Evolutionary conservation across 2,797 vertebrate species (phyloP), one percentile per base, ranked within the genome.

Genomic region (Falco peregrinus): DNA sequence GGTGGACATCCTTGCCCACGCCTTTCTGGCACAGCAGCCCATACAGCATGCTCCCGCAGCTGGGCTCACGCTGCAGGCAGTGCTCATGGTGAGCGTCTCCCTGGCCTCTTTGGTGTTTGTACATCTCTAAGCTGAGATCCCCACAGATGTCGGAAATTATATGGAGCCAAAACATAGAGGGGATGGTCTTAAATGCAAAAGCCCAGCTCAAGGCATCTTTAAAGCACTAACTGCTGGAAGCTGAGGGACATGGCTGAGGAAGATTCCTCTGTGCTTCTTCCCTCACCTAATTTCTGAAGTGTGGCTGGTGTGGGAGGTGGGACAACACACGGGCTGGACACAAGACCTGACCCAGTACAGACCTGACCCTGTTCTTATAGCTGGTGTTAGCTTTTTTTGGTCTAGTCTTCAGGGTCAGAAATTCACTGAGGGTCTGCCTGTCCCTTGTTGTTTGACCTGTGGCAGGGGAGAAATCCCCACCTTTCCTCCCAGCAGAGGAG

Each of bases 301-400:
- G 14, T 48, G 56, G 43, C 24, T 57, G 60, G 14, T 26, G 57
- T 3, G 74, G 65, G 77, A 78, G 84, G n/a, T 11, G 19, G 61
- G 33, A 53, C 33, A 51, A 10, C 29, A 37, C 20, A 17, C 10
- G 6, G 26, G 31, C 29, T 41, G 54, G 15, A 43, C 28, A 33
- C 77, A 11, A 29, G 48, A 81, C 12, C 16, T 29, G 51, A 26
- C 25, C 22, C 68, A n/a, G 45, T 29, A 89, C 39, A 43, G 50
- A 35, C 3, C 53, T 22, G 6, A 39, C n/a, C 11, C 28, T 63
- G 28, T 74, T 50, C 64, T 51, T 16, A 54, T 15, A 35, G 47
- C 22, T 0, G 0, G 0, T 4, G 11, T 10, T 43, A 37, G 10
- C 6, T 47, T 24, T 25, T 25, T 65, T 21, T 9, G 7, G 2